Base-by-base conservation (phyloP, 2,797 vertebrate species). In the Chelonia mydas region DNA sequence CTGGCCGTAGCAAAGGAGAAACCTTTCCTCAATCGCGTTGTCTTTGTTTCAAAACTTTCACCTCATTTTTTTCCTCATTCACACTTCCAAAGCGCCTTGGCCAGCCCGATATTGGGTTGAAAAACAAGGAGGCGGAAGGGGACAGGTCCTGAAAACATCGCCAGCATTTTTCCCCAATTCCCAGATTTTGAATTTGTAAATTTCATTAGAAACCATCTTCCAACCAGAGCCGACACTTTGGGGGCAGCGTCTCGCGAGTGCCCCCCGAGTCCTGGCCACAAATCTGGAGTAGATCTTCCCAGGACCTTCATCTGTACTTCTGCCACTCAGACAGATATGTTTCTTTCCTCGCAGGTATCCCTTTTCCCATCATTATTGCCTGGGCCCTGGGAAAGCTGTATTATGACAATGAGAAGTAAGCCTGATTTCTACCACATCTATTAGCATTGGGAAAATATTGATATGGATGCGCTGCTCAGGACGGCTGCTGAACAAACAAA, bases 321-420 rank as follows among this genome's bases (percentile, higher is more conserved):
- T 54, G 31, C 11, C 19, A 54, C 89, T 93, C 92, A 95, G 65
- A 54, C 51, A 78, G 33, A 5, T 2, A 51, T 87, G 2, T 96
- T 47, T 86, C 76, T 92, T 95, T 79, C 5, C 84, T 94, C 91
- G 3, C 98, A 99, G 99, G 99, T 98, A 99, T 99, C 59, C 99
- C 99, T 1, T 99, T 99, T 83, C 99, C 99, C 19, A 99, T 99
- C 91, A 99, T 99, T 13, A 98, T 99, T 33, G 99, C 99, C 11
- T 99, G 99, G 99, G 99, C 99, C 97, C 98, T 99, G 5, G 99
- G 99, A 81, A 99, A 99, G 97, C 98, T 99, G 27, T 99, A 99
- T 98, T 99, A 99, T 2, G 99, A 99, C 98, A 99, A 99, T 0
- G 99, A 99, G 97, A 99, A 99, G 99, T 99, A 98, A 99, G 99